phyloP scores from a whole-genome alignment of 2,888 invertebrate species.

The Tetropium fuscum region DNA sequence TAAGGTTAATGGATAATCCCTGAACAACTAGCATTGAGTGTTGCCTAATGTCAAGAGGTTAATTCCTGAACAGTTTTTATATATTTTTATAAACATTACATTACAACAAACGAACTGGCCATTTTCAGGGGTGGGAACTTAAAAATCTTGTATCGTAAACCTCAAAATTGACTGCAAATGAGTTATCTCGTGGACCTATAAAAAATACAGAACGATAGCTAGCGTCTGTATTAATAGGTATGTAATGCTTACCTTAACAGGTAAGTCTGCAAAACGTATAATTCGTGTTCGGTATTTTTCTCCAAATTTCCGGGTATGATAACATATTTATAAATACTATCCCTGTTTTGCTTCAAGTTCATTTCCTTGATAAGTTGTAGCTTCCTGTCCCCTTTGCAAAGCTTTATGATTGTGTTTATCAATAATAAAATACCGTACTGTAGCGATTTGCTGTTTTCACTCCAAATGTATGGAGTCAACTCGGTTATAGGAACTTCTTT shows the following conservation, averaged over 20 bases:
- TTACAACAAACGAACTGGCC: no score
- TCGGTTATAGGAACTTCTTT: conserved; percentile 49
- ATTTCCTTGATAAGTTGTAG: conserved; percentile 58
- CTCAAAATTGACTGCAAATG: no score
- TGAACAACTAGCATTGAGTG: no score
- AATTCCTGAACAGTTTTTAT: no score
- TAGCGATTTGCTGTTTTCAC: conserved; percentile 46
- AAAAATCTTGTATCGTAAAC: no score
- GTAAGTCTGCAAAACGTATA: conserved; percentile 60
- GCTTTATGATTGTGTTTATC: conserved; percentile 59
- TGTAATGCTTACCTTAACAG: conserved; percentile 60
- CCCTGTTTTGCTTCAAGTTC: conserved; percentile 49
- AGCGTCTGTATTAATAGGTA: no score
- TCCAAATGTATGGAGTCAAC: conserved; percentile 53
- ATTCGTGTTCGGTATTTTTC: conserved; percentile 57
- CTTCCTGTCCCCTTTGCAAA: conserved; percentile 55
- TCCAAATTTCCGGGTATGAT: conserved; percentile 47
- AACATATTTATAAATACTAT: conserved; percentile 50
- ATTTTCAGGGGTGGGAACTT: no score
- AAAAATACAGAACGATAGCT: no score
- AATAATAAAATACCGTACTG: conserved; percentile 57
- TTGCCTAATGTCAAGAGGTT: no score
- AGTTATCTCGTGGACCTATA: no score
- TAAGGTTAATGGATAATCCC: no score
- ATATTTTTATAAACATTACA: no score